Conservation (phyloP, 2,113 vertebrate species). For the Saccopteryx bilineata region DNA sequence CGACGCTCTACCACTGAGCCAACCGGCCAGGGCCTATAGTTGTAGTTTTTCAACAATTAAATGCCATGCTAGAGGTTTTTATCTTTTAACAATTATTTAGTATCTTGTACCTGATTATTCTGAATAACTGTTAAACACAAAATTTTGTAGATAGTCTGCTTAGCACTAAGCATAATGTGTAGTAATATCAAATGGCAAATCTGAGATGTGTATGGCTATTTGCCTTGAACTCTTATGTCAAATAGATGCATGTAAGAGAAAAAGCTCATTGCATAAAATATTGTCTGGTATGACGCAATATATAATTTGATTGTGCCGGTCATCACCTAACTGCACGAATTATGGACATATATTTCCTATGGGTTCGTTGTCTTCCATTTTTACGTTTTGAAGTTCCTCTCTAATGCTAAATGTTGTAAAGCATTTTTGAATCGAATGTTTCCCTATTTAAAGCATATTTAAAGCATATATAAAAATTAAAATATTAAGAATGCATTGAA, state of each 20-base stretch:
- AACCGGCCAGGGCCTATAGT: too few relatives aligned
- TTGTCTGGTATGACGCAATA: not conserved
- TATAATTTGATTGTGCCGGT: not conserved
- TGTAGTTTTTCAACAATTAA: constrained; percentile 23
- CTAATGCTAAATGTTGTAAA: not conserved
- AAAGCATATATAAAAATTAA: not conserved
- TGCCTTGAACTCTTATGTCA: not conserved
- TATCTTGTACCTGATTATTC: not conserved
- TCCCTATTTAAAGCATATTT: not conserved
- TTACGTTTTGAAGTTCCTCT: not conserved
- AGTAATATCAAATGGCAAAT: not conserved
- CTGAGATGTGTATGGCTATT: not conserved
- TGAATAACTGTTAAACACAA: not conserved
- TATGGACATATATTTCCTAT: not conserved
- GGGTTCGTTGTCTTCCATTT: not conserved
- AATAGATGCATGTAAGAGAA: not conserved
- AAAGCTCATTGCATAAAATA: not conserved
- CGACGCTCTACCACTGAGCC: too few relatives aligned
- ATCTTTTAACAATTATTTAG: not conserved
- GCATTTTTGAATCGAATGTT: not conserved
- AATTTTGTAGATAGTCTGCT: not conserved
- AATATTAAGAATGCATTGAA: not conserved
- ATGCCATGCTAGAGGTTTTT: not conserved
- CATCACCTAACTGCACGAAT: not conserved
- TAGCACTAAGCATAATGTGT: not conserved